Evolutionary conservation across 2,113 vertebrate genomes (phyloP), one percentile per base, ranked within the genome.

Genomic region (Barbus barbus): DNA sequence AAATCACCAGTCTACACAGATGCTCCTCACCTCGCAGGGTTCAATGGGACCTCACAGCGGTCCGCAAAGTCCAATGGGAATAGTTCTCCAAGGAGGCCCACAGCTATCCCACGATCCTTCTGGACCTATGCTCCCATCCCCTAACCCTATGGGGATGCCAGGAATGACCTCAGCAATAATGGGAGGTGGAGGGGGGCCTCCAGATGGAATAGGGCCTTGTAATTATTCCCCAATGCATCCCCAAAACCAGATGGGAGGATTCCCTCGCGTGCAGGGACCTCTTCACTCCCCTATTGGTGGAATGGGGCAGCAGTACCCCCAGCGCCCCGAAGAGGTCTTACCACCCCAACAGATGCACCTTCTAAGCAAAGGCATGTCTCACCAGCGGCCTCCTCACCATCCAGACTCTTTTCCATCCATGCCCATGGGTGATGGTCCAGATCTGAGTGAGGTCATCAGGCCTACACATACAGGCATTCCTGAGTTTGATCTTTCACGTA

Each of bases 371-470:
- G 94, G 94, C 82, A 92, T 96, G 88, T 72, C 92, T 41, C 93
- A 91, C 84, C 94, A 93, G 84, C 93, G 92, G 2, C 83, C 88
- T 60, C 74, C 90, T 31, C 92, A 93, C 83, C 92, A 90, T 4
- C 91, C 95, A 20, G 92, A 94, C 86, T 89, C 92, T 53, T 95
- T 96, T 6, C 88, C 92, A 58, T 90, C 96, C 0, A 93, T 97
- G 0, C 93, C 96, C 0, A 94, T 99, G 90, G 96, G 93, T 0
- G 97, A 99, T 74, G 93, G 94, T 26, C 97, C 97, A 0, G 98
- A 99, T 92, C 94, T 99, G 81, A 97, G 97, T 0, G 98, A 99
- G 69, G 98, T 99, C 79, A 99, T 99, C 88, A 95, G 98, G 65
- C 95, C 97, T 82, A 95, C 95, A 2, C 96, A 97, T 72, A 96